phyloP scores from a whole-genome alignment of 2,113 vertebrate genomes.

The Aix galericulata region DNA sequence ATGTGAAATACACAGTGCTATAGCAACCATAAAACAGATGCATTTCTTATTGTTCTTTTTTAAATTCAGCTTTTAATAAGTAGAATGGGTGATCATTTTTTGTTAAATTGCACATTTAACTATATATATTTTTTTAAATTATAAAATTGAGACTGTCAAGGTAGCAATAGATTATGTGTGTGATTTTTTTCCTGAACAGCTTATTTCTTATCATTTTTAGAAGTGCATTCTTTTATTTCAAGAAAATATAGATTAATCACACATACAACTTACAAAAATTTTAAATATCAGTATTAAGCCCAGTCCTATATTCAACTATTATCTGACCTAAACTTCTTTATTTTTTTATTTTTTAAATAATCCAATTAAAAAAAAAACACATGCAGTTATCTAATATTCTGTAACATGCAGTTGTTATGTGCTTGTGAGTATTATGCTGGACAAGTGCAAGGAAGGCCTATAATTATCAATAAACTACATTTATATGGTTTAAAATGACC shows the following conservation, averaged over 20 bases:
- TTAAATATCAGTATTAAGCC: background rate
- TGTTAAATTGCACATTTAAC: background rate
- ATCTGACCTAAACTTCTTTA: background rate
- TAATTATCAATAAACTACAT: no score
- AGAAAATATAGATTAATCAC: background rate
- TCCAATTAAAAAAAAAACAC: background rate
- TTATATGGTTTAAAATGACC: no score
- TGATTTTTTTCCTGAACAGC: background rate
- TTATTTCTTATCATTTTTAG: background rate
- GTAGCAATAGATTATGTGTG: background rate
- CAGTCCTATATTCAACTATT: background rate
- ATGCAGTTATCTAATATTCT: background rate
- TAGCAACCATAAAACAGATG: slow-evolving; percentile 57
- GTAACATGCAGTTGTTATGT: background rate
- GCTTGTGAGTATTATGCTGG: background rate
- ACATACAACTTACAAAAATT: background rate
- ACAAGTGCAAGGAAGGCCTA: background rate
- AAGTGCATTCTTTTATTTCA: background rate
- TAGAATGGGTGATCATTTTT: background rate
- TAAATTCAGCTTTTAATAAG: slow-evolving; percentile 37
- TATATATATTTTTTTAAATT: background rate
- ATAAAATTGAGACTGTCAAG: background rate
- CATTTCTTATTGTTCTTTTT: slow-evolving; percentile 41
- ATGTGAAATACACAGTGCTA: slow-evolving; percentile 63
- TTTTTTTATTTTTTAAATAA: background rate